A percentile compares a stretch with the other conserved stretches of the same genome.
Conservation (phyloP, 2,888 invertebrate genomes). For the Camponotus fellah region DNA sequence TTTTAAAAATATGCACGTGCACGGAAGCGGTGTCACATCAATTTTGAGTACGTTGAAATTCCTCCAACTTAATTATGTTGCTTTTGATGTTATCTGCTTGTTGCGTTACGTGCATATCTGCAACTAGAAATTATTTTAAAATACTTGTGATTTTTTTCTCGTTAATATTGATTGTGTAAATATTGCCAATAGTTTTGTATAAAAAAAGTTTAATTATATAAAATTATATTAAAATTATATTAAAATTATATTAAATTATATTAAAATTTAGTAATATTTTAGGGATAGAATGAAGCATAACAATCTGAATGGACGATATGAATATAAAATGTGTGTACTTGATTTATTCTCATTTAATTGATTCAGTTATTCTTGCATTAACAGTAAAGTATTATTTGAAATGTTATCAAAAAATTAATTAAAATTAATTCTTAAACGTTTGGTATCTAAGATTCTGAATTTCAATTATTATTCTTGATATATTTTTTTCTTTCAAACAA, state of each 20-base stretch:
- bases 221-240: no score
- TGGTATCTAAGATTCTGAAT: neutral
- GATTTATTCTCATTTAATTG: neutral
- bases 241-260: no score
- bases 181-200: neutral
- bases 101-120: neutral
- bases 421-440: neutral
- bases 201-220: neutral
- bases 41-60: constrained; percentile 2
- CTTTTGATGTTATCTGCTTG: constrained; percentile 30
- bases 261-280: neutral
- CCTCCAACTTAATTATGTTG: constrained; percentile 9
- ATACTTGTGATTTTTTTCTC: neutral
- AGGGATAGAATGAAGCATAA: neutral
- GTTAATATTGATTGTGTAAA: neutral
- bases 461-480: neutral
- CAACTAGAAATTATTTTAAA: neutral
- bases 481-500: neutral
- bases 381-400: neutral
- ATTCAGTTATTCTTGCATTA: neutral
- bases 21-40: neutral
- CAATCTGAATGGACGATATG: neutral
- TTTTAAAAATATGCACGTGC: neutral
- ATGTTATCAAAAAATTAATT: neutral
- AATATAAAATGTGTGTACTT: neutral